A percentile compares a stretch with the other conserved stretches of the same genome.
Conservation (phyloP, 2,888 invertebrate genomes). For the Crocallis elinguaria region DNA sequence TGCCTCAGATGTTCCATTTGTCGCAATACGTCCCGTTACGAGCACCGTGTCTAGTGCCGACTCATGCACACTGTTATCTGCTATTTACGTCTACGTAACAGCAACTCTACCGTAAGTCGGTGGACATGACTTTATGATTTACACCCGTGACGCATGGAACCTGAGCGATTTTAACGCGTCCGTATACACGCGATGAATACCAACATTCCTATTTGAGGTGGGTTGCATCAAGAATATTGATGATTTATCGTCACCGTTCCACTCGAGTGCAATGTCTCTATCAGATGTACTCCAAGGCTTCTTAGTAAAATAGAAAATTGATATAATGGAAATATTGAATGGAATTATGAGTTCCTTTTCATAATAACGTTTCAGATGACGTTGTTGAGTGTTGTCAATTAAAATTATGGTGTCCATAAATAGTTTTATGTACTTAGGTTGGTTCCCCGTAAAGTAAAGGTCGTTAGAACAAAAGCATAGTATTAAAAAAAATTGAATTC, state of each 20-base stretch:
- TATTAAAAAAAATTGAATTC: too few species aligned
- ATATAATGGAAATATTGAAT: too few species aligned
- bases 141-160: conserved; percentile 31
- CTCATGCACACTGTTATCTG: conserved; percentile 33
- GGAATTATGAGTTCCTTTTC: too few species aligned
- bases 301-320: too few species aligned
- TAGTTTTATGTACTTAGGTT: too few species aligned
- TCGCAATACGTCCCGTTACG: conserved; percentile 38
- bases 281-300: not conserved
- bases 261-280: conserved; percentile 2
- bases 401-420: too few species aligned
- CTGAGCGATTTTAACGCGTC: conserved; percentile 27
- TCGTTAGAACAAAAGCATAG: too few species aligned
- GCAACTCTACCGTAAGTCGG: conserved; percentile 34
- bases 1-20: conserved; percentile 25
- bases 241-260: conserved; percentile 2
- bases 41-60: conserved; percentile 9
- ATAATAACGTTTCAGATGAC: too few species aligned
- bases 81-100: conserved; percentile 36
- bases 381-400: too few species aligned
- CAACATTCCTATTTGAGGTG: conserved; percentile 17
- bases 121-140: conserved; percentile 35
- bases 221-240: conserved; percentile 1
- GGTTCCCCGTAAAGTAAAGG: too few species aligned
- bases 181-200: conserved; percentile 32